These are phyloP conservation scores for Lepidochitona cinerea DNA, from an alignment of 2,888 invertebrate species.

Conservation along the genomic window DNA sequence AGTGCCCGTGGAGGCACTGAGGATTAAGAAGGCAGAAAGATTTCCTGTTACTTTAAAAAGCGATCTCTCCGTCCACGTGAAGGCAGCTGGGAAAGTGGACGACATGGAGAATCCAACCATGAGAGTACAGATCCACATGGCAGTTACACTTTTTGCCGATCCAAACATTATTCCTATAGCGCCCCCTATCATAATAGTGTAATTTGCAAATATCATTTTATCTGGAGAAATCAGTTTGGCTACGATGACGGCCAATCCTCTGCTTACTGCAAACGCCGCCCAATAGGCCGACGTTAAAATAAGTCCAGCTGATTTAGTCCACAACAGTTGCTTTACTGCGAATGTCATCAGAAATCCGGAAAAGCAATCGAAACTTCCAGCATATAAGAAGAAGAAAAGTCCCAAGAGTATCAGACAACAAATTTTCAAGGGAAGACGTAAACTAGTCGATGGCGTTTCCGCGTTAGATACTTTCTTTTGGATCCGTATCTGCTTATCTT, in stretches of 20 bases:
- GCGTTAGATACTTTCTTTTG: neutral
- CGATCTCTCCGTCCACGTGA: constrained; percentile 70
- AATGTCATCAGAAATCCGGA: constrained; percentile 67
- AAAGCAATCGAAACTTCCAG: constrained; percentile 68
- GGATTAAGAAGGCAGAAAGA: constrained; percentile 66
- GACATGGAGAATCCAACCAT: constrained; percentile 69
- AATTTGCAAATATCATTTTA: constrained; percentile 62
- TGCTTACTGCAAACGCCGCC: constrained; percentile 67
- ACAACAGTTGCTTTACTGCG: constrained; percentile 56
- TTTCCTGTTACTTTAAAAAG: constrained; percentile 67
- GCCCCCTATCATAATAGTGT: constrained; percentile 19
- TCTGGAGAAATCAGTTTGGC: constrained; percentile 60
- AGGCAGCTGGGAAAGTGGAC: constrained; percentile 70
- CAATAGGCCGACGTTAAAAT: constrained; percentile 68
- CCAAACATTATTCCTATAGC: constrained; percentile 32
- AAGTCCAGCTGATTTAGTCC: constrained; percentile 58
- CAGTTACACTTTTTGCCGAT: constrained; percentile 33
- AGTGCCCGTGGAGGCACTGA: constrained; percentile 67
- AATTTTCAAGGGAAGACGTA: neutral
- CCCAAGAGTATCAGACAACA: constrained; percentile 53
- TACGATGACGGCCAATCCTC: constrained; percentile 66
- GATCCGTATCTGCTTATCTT: neutral
- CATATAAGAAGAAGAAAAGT: constrained; percentile 65
- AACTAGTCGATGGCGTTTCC: neutral
- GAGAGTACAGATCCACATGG: constrained; percentile 65